Evolutionary conservation across 1,140 invertebrate genomes (phyloP).

Genomic region (Zaprionus ghesquierei): DNA sequence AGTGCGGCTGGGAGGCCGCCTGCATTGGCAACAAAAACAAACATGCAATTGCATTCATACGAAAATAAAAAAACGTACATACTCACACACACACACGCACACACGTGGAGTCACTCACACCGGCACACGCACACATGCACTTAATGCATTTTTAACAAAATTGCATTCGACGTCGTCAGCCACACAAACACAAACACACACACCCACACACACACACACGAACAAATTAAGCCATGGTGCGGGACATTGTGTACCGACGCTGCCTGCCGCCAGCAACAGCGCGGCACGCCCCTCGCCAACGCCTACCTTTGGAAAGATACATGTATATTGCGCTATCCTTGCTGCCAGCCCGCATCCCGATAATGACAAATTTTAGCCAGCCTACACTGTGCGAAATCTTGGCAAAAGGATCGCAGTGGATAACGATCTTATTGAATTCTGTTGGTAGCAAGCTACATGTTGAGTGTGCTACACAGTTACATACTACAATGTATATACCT

Average conservation of each 20-base stretch:
- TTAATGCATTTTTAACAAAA: constrained; percentile 81
- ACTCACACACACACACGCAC: constrained; percentile 33
- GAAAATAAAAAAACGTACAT: constrained; percentile 38
- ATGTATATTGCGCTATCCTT: too few species aligned
- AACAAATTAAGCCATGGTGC: constrained; percentile 37
- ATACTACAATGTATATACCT: too few species aligned
- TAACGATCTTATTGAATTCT: not conserved
- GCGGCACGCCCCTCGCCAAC: constrained; percentile 29
- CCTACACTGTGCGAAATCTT: constrained; percentile 48
- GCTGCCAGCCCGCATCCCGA: not conserved
- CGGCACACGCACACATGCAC: constrained; percentile 53
- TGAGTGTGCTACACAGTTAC: too few species aligned
- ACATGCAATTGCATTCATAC: constrained; percentile 79
- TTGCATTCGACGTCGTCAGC: constrained; percentile 73
- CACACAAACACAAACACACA: constrained; percentile 43
- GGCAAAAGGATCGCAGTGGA: not conserved
- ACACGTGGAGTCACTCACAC: constrained; percentile 18
- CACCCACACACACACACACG: constrained; percentile 18
- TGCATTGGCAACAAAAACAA: constrained; percentile 79
- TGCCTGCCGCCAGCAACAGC: constrained; percentile 10
- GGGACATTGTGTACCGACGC: constrained; percentile 58
- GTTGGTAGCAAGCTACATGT: too few species aligned
- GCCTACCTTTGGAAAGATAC: constrained; percentile 17
- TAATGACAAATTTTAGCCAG: constrained; percentile 59
- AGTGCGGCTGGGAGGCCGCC: constrained; percentile 24